Evolutionary conservation across 53 echinoderm and acorn worm species (phyloP).

Genomic region (Zoroaster sp.): DNA sequence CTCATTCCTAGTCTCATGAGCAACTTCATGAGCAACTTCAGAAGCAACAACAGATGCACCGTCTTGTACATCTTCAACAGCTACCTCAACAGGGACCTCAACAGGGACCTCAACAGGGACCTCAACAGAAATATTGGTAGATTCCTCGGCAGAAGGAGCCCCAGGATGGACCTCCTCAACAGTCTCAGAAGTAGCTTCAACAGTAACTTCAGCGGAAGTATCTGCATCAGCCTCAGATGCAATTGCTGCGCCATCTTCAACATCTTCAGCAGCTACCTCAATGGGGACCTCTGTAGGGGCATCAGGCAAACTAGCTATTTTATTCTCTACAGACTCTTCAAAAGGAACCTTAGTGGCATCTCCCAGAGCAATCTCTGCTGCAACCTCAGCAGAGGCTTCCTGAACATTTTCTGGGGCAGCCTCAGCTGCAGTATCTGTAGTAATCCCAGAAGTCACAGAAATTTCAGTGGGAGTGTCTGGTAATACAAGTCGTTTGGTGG

Average conservation of each 20-base stretch:
- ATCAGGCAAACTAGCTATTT: background rate
- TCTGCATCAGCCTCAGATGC: background rate
- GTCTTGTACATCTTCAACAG: background rate
- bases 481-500: background rate
- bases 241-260: background rate
- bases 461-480: background rate
- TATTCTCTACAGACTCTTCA: background rate
- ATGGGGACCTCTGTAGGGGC: background rate
- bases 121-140: background rate
- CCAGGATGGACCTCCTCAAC: background rate
- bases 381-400: background rate
- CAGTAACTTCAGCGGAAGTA: background rate
- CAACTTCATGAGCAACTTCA: background rate
- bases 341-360: background rate
- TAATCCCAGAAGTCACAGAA: too few species aligned
- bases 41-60: background rate
- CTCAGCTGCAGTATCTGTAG: background rate
- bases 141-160: background rate
- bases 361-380: background rate
- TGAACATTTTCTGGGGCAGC: background rate
- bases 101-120: background rate
- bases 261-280: conserved; percentile 19
- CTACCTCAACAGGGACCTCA: background rate
- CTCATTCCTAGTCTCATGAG: background rate
- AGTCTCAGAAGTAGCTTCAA: background rate